Evolutionary conservation across 2,113 vertebrate species (phyloP).

Genomic region (Poeciliopsis occidentalis): DNA sequence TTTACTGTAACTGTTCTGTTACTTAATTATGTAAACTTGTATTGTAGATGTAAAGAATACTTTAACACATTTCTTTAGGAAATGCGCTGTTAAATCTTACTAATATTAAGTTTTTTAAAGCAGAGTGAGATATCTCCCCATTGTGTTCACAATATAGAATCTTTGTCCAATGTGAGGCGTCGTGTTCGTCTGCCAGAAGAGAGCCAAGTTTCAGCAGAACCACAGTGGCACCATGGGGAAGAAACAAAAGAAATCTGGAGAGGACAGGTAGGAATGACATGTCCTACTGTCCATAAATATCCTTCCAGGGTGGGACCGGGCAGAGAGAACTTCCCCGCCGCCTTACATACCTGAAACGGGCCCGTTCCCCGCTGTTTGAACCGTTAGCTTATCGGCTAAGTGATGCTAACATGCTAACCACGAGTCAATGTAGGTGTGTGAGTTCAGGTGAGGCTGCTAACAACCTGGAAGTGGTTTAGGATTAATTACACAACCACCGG

Average conservation of each 20-base stretch:
- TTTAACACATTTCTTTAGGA: not conserved
- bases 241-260: conserved; percentile 81
- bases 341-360: not conserved
- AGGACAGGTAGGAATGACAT: conserved; percentile 73
- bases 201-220: conserved; percentile 39
- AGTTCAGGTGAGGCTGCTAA: conserved; percentile 17
- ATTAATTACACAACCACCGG: not conserved
- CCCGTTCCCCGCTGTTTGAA: not conserved
- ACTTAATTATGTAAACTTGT: not conserved
- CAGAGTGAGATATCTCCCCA: not conserved
- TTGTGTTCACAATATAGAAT: not conserved
- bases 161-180: conserved; percentile 46
- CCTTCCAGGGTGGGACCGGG: not conserved
- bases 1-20: not conserved
- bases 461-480: not conserved
- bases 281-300: rapidly evolving
- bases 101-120: not conserved
- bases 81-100: not conserved
- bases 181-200: conserved; percentile 39
- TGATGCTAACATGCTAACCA: conserved; percentile 65
- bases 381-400: conserved; percentile 54
- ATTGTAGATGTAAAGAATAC: not conserved
- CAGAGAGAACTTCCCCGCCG: rapidly evolving
- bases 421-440: conserved; percentile 52
- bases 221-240: conserved; percentile 74